These are phyloP conservation scores for Characodon lateralis DNA, from an alignment of 2,797 vertebrate species.

Conservation along the genomic window DNA sequence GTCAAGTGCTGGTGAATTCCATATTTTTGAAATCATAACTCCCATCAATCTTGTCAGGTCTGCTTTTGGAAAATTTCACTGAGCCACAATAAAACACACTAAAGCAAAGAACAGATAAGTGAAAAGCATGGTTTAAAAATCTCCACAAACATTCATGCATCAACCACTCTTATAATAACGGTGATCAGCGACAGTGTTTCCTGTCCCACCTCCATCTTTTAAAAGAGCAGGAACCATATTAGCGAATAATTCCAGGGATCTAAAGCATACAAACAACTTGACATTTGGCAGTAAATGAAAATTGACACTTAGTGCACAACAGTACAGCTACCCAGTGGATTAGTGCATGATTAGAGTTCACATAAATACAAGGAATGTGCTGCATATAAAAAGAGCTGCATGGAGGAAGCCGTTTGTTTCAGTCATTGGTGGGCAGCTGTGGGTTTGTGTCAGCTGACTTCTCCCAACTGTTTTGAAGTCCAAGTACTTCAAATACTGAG, in stretches of 20 bases:
- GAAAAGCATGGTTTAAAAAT: conserved; percentile 41
- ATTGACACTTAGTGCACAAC: conserved; percentile 26
- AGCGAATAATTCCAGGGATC: conserved; percentile 44
- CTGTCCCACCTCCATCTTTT: not conserved
- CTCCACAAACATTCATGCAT: conserved; percentile 18
- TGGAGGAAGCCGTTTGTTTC: conserved; percentile 16
- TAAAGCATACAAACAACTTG: conserved; percentile 67
- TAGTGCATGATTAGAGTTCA: conserved; percentile 43
- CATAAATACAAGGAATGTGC: conserved; percentile 31
- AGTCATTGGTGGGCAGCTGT: not conserved
- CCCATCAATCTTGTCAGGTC: conserved; percentile 65
- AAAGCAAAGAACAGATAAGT: conserved; percentile 37
- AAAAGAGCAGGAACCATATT: conserved; percentile 41
- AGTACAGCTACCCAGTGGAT: conserved; percentile 27
- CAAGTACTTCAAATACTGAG: not conserved
- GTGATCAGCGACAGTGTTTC: conserved; percentile 36
- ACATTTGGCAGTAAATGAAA: conserved; percentile 64
- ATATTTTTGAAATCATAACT: conserved; percentile 69
- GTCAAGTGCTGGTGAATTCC: conserved; percentile 74
- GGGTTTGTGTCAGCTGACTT: conserved; percentile 12
- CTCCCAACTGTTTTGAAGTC: conserved; percentile 12
- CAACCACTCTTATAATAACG: conserved; percentile 46
- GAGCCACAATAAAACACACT: conserved; percentile 36
- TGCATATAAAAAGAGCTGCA: conserved; percentile 29
- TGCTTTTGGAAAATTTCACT: conserved; percentile 39